A percentile compares a stretch with the other conserved stretches of the same genome.
Conservation (phyloP, 2,888 invertebrate species). For the Hypomecis punctinalis region DNA sequence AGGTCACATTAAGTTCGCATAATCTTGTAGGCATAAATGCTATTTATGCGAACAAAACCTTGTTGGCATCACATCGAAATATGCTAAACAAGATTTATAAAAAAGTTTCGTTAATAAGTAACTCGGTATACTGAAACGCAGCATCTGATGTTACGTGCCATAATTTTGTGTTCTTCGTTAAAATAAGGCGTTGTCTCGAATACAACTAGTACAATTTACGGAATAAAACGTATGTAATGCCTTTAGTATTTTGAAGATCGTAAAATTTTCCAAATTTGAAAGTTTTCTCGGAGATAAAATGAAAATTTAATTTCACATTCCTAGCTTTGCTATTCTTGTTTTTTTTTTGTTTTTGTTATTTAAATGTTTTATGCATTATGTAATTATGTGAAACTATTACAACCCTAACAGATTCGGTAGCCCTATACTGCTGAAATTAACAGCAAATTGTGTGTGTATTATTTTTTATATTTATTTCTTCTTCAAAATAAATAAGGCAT, state of each 20-base stretch:
- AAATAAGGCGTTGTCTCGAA: slow-evolving; percentile 61
- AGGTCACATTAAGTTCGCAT: slow-evolving; percentile 29
- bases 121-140: slow-evolving; percentile 43
- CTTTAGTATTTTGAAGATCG: slow-evolving; percentile 33
- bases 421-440: too few species aligned
- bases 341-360: too few species aligned
- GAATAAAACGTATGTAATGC: slow-evolving; percentile 39
- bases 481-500: slow-evolving; percentile 33
- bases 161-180: slow-evolving; percentile 67
- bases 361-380: too few species aligned
- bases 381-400: too few species aligned
- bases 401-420: too few species aligned
- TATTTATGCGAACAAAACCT: too few species aligned
- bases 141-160: slow-evolving; percentile 82
- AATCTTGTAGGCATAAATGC: not conserved
- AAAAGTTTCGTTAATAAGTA: slow-evolving; percentile 14
- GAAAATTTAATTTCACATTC: too few species aligned
- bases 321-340: too few species aligned
- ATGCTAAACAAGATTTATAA: too few species aligned
- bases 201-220: slow-evolving; percentile 46
- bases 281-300: too few species aligned
- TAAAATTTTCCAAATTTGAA: not conserved
- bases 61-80: too few species aligned
- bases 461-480: not conserved
- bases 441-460: not conserved